Base-by-base conservation (phyloP, 2,797 vertebrate species). In the Chaenodraco wilsoni region DNA sequence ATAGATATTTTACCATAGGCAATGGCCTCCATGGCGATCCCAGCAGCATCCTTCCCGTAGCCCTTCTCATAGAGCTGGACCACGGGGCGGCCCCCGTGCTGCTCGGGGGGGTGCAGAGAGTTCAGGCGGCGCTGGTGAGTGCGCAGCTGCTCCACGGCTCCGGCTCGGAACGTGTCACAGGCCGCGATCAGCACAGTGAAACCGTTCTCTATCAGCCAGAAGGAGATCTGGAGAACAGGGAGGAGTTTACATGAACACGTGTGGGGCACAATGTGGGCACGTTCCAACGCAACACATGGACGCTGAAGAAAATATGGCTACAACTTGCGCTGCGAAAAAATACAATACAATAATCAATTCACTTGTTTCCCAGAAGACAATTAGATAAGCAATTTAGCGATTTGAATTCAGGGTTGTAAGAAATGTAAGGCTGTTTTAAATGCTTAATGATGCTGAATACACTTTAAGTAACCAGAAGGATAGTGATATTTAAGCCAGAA, bases 11-110 rank as follows among this genome's bases (percentile, higher is more conserved):
- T 78, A 99, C 98, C 97, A 0, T 96, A 99, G 41, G 96, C 93
- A 51, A 99, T 98, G 74, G 98, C 98, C 90, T 99, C 98, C 98
- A 99, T 99, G 61, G 98, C 98, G 0, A 99, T 99, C 49, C 98
- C 97, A 0, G 98, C 98, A 0, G 98, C 98, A 0, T 99, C 98
- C 84, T 99, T 99, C 82, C 98, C 98, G 0, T 99, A 99, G 19
- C 98, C 98, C 84, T 98, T 99, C 94, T 99, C 98, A 23, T 98
- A 99, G 72, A 99, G 94, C 93, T 99, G 97, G 83, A 99, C 97
- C 69, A 96, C 94, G 0, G 92, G 92, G 4, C 84, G 93, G 4
- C 97, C 97, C 0, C 92, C 92, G 0, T 98, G 96, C 51, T 91
- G 86, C 92, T 98, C 96, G 0, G 97, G 95, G 0, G 98, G 98